Evolutionary conservation across 2,888 invertebrate genomes (phyloP).

Genomic region (Oligia latruncula): DNA sequence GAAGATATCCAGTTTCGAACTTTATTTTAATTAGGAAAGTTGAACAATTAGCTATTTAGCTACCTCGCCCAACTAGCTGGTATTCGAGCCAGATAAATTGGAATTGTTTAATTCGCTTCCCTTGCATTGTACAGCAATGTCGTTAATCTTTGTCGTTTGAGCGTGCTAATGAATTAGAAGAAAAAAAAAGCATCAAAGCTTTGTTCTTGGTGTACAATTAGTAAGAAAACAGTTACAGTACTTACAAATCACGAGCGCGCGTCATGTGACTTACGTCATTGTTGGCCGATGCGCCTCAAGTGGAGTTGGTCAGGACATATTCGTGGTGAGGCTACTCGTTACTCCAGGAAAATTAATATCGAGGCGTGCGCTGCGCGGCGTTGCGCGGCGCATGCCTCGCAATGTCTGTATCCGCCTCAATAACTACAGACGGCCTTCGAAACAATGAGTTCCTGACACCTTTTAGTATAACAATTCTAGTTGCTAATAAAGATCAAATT

Average conservation of each 20-base stretch:
- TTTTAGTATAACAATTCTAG: too few species aligned
- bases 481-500: too few species aligned
- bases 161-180: constrained; percentile 64
- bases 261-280: neutral
- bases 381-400: too few species aligned
- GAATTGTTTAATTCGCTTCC: constrained; percentile 78
- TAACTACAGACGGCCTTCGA: neutral
- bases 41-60: constrained; percentile 76
- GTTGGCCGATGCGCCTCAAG: neutral
- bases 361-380: too few species aligned
- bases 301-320: too few species aligned
- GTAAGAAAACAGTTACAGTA: constrained; percentile 18
- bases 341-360: too few species aligned
- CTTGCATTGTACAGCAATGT: constrained; percentile 68
- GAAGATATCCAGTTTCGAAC: constrained; percentile 65
- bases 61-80: constrained; percentile 73
- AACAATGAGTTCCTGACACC: too few species aligned
- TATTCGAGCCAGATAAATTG: constrained; percentile 76
- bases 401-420: neutral
- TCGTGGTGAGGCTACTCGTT: too few species aligned
- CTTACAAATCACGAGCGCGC: neutral
- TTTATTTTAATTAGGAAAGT: constrained; percentile 81
- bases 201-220: constrained; percentile 36
- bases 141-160: constrained; percentile 74
- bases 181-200: constrained; percentile 50